Base-by-base conservation (phyloP, 2,113 vertebrate genomes). In the Pelecanus crispus region DNA sequence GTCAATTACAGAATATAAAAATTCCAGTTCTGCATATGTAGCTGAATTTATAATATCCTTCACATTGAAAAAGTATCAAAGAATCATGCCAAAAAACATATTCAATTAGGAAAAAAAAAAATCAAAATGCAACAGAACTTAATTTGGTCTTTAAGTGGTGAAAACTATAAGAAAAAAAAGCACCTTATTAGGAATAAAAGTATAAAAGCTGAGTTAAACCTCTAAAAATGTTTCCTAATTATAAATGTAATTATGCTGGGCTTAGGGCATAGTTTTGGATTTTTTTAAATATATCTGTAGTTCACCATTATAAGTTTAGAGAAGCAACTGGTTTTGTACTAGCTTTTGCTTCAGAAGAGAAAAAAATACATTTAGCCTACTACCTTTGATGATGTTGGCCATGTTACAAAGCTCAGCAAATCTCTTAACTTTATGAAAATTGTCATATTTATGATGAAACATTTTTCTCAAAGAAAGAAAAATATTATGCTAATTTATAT, bases 31-130 rank as follows among this genome's bases (percentile, higher is more conserved):
- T 74, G 24, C 1, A 0, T 38, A 38, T 67, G 6, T 58, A 75
- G 63, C 21, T 62, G 29, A 78, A 68, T 87, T 52, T 45, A 78
- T 49, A 38, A 2, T 29, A 38, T 47, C 59, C 40, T 87, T 71
- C 4, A 8, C 3, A 38, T 38, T 80, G 34, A 42, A 83, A 53
- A 90, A 68, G 3, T 40, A 32, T 72, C 32, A 80, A 86, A 77
- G 34, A 75, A 63, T 88, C 5, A 40, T 47, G 15, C 5, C 5
- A 73, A 84, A 90, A 10, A 2, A 0, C 0, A 28, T 45, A 16
- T 59, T 28, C 3, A 68, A 21, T 65, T 68, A 29, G n/a, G n/a
- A n/a, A n/a, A 3, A 22, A 91, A 61, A 68, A 45, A 70, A 13
- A 20, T 61, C 6, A 67, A 68, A 80, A 56, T 72, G 1, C 6